A percentile compares a stretch with the other conserved stretches of the same genome.
phyloP scores from a whole-genome alignment of 2,113 vertebrate species.

The Dryoscopus gambensis region DNA sequence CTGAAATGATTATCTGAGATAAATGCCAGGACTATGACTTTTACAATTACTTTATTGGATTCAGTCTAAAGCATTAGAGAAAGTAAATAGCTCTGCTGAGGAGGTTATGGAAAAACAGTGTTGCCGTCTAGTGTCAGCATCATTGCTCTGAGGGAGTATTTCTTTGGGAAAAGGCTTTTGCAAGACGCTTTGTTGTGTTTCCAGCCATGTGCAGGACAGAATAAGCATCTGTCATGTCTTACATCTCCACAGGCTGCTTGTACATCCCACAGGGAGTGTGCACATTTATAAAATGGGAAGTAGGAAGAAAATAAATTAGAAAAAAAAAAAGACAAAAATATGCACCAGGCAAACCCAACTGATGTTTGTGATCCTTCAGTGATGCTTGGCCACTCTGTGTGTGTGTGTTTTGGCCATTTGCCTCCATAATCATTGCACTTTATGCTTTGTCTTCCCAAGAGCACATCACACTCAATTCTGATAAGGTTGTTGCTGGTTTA shows the following conservation, averaged over 20 bases:
- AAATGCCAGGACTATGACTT: conserved; percentile 31
- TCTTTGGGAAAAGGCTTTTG: neutral
- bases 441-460: neutral
- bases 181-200: fast-evolving
- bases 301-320: neutral
- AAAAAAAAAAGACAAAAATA: neutral
- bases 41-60: neutral
- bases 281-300: neutral
- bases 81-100: neutral
- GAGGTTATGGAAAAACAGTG: conserved; percentile 6
- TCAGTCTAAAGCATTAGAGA: neutral
- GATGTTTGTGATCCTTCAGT: neutral
- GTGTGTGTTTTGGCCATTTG: neutral
- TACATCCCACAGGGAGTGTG: neutral
- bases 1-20: neutral
- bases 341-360: neutral
- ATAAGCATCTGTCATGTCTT: neutral
- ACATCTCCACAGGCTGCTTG: neutral
- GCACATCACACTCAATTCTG: neutral
- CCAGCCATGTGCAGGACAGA: neutral
- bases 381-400: neutral
- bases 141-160: neutral
- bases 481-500: neutral
- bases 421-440: neutral
- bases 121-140: neutral